These are phyloP conservation scores for Acanthosepion esculentum DNA, from an alignment of 2,888 invertebrate genomes.

Conservation along the genomic window DNA sequence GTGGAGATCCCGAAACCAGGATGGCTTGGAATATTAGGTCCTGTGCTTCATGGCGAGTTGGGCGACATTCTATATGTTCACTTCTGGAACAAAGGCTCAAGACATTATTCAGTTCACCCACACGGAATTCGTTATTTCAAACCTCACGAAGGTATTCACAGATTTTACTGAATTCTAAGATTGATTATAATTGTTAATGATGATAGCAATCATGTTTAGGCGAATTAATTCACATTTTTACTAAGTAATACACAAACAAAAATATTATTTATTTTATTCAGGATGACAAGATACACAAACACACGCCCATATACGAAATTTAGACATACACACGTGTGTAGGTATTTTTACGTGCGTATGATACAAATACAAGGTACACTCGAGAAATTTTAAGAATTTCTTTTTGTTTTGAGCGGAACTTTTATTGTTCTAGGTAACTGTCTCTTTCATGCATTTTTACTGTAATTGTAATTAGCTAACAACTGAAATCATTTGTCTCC, in stretches of 20 bases:
- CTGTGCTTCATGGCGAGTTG: constrained; percentile 54
- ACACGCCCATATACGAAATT: neutral
- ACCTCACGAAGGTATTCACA: constrained; percentile 56
- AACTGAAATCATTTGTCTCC: no score
- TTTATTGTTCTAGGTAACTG: no score
- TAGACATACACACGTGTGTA: neutral
- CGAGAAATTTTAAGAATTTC: no score
- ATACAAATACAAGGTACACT: no score
- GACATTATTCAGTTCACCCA: constrained; percentile 57
- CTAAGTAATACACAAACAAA: no score
- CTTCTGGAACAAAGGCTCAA: constrained; percentile 55
- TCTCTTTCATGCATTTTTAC: no score
- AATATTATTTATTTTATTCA: neutral
- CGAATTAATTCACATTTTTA: no score
- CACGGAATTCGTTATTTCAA: constrained; percentile 59
- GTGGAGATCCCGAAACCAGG: constrained; percentile 50
- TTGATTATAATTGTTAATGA: no score
- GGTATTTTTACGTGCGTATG: neutral
- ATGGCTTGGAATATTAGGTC: constrained; percentile 57
- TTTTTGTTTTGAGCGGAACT: no score
- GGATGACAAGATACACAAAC: neutral
- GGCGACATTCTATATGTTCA: constrained; percentile 56
- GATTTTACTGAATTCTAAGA: neutral
- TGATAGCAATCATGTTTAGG: no score
- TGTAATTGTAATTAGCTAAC: no score